phyloP scores from a whole-genome alignment of 2,888 invertebrate species.

The Philhelius pedissequus region DNA sequence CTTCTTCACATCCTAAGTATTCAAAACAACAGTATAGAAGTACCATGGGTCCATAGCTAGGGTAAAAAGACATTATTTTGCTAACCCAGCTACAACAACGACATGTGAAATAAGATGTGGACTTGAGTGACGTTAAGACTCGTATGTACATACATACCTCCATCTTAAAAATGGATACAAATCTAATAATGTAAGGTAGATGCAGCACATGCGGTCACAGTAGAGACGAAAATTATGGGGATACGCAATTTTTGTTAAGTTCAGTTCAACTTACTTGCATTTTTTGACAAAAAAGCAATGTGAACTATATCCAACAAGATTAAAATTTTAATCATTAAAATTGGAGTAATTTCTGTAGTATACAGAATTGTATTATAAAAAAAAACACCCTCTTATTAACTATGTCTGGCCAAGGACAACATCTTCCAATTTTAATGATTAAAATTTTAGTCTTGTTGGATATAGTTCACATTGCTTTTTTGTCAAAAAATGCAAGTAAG shows the following conservation, averaged over 20 bases:
- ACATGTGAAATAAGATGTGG: constrained; percentile 40
- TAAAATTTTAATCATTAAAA: too few species aligned
- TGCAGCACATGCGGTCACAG: constrained; percentile 4
- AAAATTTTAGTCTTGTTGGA: too few species aligned
- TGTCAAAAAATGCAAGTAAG: too few species aligned
- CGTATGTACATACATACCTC: constrained; percentile 4
- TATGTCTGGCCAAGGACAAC: too few species aligned
- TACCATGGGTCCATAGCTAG: neutral
- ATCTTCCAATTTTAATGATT: too few species aligned
- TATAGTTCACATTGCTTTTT: too few species aligned
- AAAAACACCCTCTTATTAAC: too few species aligned
- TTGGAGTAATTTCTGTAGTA: too few species aligned
- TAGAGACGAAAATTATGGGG: neutral
- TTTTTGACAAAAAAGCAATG: too few species aligned
- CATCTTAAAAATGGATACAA: neutral
- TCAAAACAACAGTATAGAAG: constrained; percentile 17
- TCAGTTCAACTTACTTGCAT: too few species aligned
- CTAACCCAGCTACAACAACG: constrained; percentile 16
- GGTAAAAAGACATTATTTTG: constrained; percentile 15
- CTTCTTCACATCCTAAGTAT: constrained; percentile 28
- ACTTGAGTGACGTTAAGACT: constrained; percentile 35
- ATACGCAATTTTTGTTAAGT: neutral
- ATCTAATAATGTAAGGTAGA: constrained; percentile 1
- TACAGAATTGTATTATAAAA: too few species aligned
- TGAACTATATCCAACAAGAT: too few species aligned